Percentiles rank a stretch among this genome's conserved stretches.
Evolutionary conservation across 2,113 vertebrate species (phyloP).

Genomic region (Ascaphus truei): DNA sequence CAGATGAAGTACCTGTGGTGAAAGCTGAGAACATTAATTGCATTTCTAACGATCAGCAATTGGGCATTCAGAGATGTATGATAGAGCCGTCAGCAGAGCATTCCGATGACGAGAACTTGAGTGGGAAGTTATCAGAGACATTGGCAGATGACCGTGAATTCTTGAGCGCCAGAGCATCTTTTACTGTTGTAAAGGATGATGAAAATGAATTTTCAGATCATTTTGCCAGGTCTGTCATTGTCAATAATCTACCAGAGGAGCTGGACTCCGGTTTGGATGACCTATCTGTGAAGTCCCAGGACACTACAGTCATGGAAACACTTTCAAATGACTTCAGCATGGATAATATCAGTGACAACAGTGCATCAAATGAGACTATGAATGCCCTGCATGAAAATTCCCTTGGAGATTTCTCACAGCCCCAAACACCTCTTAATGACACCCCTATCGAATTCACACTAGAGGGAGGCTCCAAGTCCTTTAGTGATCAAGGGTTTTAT

Average conservation of each 20-base stretch:
- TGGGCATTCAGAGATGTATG: slow-evolving; percentile 12
- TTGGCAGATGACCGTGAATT: slow-evolving; percentile 83
- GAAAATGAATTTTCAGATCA: slow-evolving; percentile 71
- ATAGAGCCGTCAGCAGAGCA: slow-evolving; percentile 44
- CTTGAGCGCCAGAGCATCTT: slow-evolving; percentile 77
- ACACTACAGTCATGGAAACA: slow-evolving; percentile 80
- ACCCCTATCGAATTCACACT: slow-evolving; percentile 68
- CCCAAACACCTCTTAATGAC: slow-evolving; percentile 75
- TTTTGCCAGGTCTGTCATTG: slow-evolving; percentile 56
- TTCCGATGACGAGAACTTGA: slow-evolving; percentile 42
- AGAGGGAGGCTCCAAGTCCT: slow-evolving; percentile 63
- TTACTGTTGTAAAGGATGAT: slow-evolving; percentile 84
- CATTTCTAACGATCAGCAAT: slow-evolving; percentile 43
- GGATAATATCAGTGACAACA: slow-evolving; percentile 91
- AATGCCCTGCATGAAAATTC: slow-evolving; percentile 75
- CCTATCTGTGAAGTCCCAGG: slow-evolving; percentile 87
- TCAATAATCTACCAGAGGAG: slow-evolving; percentile 77
- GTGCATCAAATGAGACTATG: slow-evolving; percentile 80
- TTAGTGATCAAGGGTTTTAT: slow-evolving; percentile 61
- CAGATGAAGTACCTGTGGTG: slow-evolving; percentile 12
- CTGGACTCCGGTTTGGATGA: slow-evolving; percentile 91
- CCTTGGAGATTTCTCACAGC: slow-evolving; percentile 69
- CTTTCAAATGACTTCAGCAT: slow-evolving; percentile 86
- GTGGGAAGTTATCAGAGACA: slow-evolving; percentile 58
- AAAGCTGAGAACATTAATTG: slow-evolving; percentile 60